Base-by-base conservation (phyloP, 2,113 vertebrate genomes). In the Amphiprion percula region DNA sequence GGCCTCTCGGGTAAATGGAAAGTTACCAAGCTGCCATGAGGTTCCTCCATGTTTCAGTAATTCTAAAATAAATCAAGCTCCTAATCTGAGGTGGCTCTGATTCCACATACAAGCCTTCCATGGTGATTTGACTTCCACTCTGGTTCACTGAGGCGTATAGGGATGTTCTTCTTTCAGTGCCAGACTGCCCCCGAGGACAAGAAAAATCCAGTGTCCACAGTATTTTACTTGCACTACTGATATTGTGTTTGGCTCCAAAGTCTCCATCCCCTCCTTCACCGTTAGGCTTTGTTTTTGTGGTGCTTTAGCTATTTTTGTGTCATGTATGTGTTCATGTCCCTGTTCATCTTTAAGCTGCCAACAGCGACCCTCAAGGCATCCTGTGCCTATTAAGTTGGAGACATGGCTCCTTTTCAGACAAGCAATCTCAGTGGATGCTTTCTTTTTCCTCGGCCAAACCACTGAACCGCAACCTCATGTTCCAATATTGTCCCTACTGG, bases 141-240 rank as follows among this genome's bases (percentile, higher is more conserved):
- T 59, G 21, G 66, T 30, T 85, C 74, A 55, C 17, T 65, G 28
- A 67, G 72, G 60, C 52, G 5, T 62, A 30, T 10, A 59, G 23
- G 49, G 68, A 79, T 85, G 65, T 66, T 83, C 62, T 86, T 80
- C 44, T 65, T 80, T 84, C 80, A 70, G 61, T 84, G 66, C 62
- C 70, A 78, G 70, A 68, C 66, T 59, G 58, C 23, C 74, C 76
- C 76, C 5, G 24, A 72, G 72, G 78, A 82, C 49, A 2, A 37
- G 55, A 78, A 68, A 68, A 64, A 11, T 4, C 60, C 46, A n/a
- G 61, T 46, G 55, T 28, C 28, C 56, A 62, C 14, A 37, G 44
- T 59, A 52, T 37, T 54, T 56, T 4, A 58, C 41, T 44, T 63
- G 52, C 63, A 33, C 21, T 56, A 49, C 56, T 74, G 58, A 85